Base-by-base conservation (phyloP, 2,888 invertebrate species). In the Mystacides longicornis region DNA sequence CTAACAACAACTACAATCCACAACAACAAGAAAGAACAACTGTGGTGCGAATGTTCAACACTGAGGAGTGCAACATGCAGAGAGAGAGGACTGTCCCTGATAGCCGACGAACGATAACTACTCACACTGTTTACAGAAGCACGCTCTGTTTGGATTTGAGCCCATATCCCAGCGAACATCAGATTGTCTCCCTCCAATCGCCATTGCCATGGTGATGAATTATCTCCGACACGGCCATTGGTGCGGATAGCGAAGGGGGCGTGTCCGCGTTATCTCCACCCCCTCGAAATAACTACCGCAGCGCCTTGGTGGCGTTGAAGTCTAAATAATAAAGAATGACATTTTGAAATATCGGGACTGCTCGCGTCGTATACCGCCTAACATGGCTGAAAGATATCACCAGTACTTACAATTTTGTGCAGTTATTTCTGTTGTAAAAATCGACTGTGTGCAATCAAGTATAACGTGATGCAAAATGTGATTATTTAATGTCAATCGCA, bases 61-160 rank as follows among this genome's bases (percentile, higher is more conserved):
- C 14, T 31, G 31, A 7, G 7, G 14, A 9, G 31, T 31, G 9
- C 31, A 14, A 9, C 31, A 7, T 31, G 31, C 31, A 9, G 31
- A 9, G 31, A 9, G 7, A 14, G 49, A 42, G 48, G 47, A 52
- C 49, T 49, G 49, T 49, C 52, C 43, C 56, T 56, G 52, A 31
- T 51, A 49, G 51, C 52, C 23, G 52, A 45, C 49, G 45, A 23
- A 27, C 49, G 22, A 45, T 50, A 37, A 53, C 56, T 77, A 75
- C 74, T 72, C 72, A 74, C 75, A 75, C 75, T 78, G 77, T 77
- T 78, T 78, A 78, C 77, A 78, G 54, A 78, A 75, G 55, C 52
- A 51, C 57, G 51, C 50, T 52, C 58, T 56, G 59, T 54, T 55
- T 58, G 58, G 58, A 16, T 58, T 55, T 55, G 58, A 58, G 46